Evolutionary conservation across 1,140 invertebrate species (phyloP).

Genomic region (Parapsyche elsis): DNA sequence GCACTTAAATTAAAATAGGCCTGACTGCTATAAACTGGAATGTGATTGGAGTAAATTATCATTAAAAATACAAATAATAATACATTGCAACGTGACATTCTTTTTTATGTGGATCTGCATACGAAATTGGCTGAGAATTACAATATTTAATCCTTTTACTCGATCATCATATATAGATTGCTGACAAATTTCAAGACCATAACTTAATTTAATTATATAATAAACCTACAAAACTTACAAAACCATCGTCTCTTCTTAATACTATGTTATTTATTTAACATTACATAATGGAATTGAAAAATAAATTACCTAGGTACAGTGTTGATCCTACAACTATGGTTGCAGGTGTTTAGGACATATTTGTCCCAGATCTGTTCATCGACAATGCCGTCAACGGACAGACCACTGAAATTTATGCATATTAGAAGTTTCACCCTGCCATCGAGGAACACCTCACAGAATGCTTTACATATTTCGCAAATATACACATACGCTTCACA

Average conservation of each 20-base stretch:
- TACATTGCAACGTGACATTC: conserved; percentile 27
- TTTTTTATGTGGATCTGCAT: conserved; percentile 26
- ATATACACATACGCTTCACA: conserved; percentile 32
- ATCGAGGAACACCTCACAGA: conserved; percentile 36
- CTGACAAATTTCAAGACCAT: conserved; percentile 48
- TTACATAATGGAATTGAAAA: conserved; percentile 69
- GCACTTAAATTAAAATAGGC: conserved; percentile 32
- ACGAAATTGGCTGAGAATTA: conserved; percentile 30
- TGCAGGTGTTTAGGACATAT: conserved; percentile 22
- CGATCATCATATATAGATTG: conserved; percentile 1
- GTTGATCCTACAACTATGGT: conserved; percentile 57
- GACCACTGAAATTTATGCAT: background rate
- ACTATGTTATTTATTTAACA: conserved; percentile 65
- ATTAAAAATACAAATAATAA: conserved; percentile 36
- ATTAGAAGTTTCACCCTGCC: conserved; percentile 37
- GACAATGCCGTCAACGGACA: background rate
- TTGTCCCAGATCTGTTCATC: background rate
- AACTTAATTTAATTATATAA: conserved; percentile 56
- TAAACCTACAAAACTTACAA: conserved; percentile 70
- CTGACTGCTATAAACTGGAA: conserved; percentile 51
- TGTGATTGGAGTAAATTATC: conserved; percentile 43
- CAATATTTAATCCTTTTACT: conserved; percentile 25
- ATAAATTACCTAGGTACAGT: conserved; percentile 72
- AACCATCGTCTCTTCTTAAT: conserved; percentile 63
- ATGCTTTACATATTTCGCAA: conserved; percentile 30